Conservation (phyloP, 1,140 invertebrate genomes). For the Heliconius congener region DNA sequence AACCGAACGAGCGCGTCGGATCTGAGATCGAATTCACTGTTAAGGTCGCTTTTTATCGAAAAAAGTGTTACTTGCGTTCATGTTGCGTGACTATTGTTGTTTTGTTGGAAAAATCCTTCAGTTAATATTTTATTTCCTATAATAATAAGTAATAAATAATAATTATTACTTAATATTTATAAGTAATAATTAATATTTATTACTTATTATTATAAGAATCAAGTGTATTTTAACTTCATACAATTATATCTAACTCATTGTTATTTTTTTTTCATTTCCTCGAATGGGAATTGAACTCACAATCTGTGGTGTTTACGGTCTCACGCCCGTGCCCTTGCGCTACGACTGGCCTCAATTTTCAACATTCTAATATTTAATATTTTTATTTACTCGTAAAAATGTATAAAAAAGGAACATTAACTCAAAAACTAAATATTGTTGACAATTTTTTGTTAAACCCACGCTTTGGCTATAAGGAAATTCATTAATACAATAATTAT, state of each 20-base stretch:
- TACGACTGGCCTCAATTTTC: no score
- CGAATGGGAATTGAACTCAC: background rate
- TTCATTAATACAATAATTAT: constrained; percentile 6
- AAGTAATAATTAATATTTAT: background rate
- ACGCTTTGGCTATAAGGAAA: constrained; percentile 15
- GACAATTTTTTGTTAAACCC: background rate
- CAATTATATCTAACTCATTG: no score
- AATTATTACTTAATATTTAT: background rate
- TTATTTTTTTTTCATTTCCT: no score
- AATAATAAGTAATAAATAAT: background rate
- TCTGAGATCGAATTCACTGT: constrained; percentile 26
- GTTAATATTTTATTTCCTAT: constrained; percentile 20
- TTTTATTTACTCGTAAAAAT: no score
- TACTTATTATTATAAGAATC: constrained; percentile 11
- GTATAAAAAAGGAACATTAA: background rate
- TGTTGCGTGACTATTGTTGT: constrained; percentile 20
- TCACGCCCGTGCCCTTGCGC: no score
- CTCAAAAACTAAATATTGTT: background rate
- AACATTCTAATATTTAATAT: no score
- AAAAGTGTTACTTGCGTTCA: constrained; percentile 12
- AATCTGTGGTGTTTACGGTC: background rate
- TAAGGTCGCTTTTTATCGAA: constrained; percentile 25
- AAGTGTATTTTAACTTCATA: background rate
- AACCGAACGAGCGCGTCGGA: constrained; percentile 22
- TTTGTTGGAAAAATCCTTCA: constrained; percentile 20